A percentile compares a stretch with the other conserved stretches of the same genome.
Conservation (phyloP, 1,140 invertebrate species). For the Heliconius hermathena region DNA sequence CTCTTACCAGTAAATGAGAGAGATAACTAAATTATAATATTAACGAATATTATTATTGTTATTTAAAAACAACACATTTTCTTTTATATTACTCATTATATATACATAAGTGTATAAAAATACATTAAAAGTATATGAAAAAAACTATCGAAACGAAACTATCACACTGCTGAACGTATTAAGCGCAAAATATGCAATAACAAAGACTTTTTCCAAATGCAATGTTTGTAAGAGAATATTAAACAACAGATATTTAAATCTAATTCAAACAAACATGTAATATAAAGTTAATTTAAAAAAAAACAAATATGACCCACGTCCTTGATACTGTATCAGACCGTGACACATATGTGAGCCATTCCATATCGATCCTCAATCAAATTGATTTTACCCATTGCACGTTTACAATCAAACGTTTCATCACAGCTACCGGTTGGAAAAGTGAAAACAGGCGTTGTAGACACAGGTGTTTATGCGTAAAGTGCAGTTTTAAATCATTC, state of each 20-base stretch:
- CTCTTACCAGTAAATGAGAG: neutral
- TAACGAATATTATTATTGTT: too few species aligned
- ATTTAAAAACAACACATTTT: too few species aligned
- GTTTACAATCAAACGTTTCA: conserved; percentile 20
- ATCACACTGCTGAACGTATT: too few species aligned
- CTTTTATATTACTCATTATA: too few species aligned
- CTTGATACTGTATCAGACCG: conserved; percentile 25
- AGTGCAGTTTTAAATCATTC: neutral
- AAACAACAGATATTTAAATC: neutral
- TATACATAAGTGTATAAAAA: too few species aligned
- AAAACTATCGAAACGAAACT: too few species aligned
- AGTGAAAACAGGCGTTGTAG: conserved; percentile 18
- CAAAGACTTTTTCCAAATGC: too few species aligned
- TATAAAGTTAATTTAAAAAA: neutral
- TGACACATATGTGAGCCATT: conserved; percentile 35
- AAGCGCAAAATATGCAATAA: too few species aligned
- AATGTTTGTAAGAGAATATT: neutral
- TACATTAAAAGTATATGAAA: too few species aligned
- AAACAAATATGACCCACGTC: conserved; percentile 9
- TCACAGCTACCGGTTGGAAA: conserved; percentile 27
- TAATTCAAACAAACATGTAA: neutral
- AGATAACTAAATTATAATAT: neutral
- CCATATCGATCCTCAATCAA: conserved; percentile 34
- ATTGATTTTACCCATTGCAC: conserved; percentile 29
- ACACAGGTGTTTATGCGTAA: neutral